Base-by-base conservation (phyloP, 2,797 vertebrate species). In the Anolis apletophallus region DNA sequence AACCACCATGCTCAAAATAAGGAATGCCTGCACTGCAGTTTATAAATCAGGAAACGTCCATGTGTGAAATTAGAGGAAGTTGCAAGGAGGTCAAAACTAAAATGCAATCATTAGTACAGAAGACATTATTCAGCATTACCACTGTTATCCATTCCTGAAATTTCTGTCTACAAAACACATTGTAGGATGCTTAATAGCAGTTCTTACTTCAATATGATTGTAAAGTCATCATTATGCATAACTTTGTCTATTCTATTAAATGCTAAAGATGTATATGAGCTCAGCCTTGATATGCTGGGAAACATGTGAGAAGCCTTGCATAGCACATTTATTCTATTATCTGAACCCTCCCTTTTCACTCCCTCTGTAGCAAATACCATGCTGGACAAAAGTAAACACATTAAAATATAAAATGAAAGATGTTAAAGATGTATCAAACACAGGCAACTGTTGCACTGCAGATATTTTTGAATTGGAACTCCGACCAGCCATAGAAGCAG, bases 61-160 rank as follows among this genome's bases (percentile, higher is more conserved):
- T 74, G 76, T 87, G 82, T 84, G 81, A 84, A 87, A 83, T 87
- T 64, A 80, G 67, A 83, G 19, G 54, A 83, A 83, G 46, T 54
- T 83, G 81, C 32, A 83, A 73, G 68, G 40, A 73, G 75, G 32
- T 79, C 55, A 83, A 79, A 87, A 87, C 67, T 87, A 83, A 87
- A 79, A 79, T 73, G 57, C 23, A 64, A 72, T 87, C 68, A 73
- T 72, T 83, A 83, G 81, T 36, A 78, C 5, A 79, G 68, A 72
- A 83, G 34, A 71, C 29, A 59, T 21, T 83, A 72, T 68, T 78
- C 86, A 73, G 81, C 81, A 64, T 50, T 80, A 57, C 12, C 55
- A 67, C 54, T 54, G 26, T 61, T 36, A 73, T 79, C 55, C 23
- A 80, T 36, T 83, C 68, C 68, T 79, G 46, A 71, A 77, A 73